phyloP scores from a whole-genome alignment of 2,113 vertebrate species.

The Prochilodus magdalenae region DNA sequence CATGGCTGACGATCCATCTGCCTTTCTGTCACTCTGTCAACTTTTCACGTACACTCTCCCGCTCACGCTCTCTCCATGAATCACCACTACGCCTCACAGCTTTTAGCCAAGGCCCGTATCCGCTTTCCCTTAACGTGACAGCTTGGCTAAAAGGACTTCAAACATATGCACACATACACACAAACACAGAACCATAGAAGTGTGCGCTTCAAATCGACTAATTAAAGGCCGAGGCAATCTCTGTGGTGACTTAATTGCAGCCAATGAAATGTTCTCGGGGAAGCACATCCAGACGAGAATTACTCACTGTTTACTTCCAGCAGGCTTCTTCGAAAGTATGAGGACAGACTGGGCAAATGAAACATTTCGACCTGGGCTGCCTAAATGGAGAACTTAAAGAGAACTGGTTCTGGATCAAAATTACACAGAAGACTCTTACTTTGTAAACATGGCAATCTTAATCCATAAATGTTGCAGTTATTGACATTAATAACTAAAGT shows the following conservation, averaged over 20 bases:
- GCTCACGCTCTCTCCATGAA: slow-evolving; percentile 13
- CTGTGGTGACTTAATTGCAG: slow-evolving; percentile 15
- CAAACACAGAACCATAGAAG: background rate
- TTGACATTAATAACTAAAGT: too few relatives aligned
- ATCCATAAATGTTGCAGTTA: background rate
- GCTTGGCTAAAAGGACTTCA: slow-evolving; percentile 46
- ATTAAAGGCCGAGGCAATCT: slow-evolving; percentile 24
- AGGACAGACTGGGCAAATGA: background rate
- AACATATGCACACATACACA: slow-evolving; percentile 29
- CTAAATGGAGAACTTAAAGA: background rate
- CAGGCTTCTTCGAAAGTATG: background rate
- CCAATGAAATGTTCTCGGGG: background rate
- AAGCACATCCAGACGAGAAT: background rate
- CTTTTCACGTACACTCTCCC: slow-evolving; percentile 39
- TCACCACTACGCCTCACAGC: slow-evolving; percentile 25
- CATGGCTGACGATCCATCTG: slow-evolving; percentile 61
- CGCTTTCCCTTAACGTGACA: slow-evolving; percentile 34
- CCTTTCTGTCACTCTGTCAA: slow-evolving; percentile 52
- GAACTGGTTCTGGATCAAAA: background rate
- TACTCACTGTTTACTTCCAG: background rate
- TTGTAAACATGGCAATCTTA: background rate
- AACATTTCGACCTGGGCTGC: background rate
- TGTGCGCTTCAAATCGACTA: background rate
- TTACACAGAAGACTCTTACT: background rate
- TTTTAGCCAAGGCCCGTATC: slow-evolving; percentile 34